Evolutionary conservation across 2,888 invertebrate species (phyloP), one percentile per base, ranked within the genome.

Genomic region (Neoaliturus tenellus): DNA sequence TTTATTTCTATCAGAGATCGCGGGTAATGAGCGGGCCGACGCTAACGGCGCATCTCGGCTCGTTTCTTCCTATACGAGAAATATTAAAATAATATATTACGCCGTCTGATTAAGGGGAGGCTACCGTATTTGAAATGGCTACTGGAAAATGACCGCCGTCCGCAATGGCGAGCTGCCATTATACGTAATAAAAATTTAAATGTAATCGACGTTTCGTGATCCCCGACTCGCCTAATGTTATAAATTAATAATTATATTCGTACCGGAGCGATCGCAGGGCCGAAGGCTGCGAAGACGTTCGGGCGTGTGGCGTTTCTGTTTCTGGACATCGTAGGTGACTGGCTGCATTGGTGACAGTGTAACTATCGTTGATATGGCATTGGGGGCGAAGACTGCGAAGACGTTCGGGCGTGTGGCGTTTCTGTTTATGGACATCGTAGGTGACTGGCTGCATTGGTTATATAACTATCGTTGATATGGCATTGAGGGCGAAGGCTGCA

Each of bases 131-230:
- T 83, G 83, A 83, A 81, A 83, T 83, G 83, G 83, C 83, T 83
- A 83, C 83, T 81, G 83, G 58, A 83, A 83, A 83, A 83, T 73
- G 71, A 83, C 71, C 83, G 71, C 73, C 73, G 48, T 82, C 69
- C 73, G 82, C 71, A 73, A 73, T 69, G 82, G 33, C 28, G 82
- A 55, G 55, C 84, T 78, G 44, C 82, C 67, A 84, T 84, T 84
- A 84, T 82, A 81, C 80, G 82, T 84, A 84, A 84, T 84, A 84
- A 84, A 84, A 82, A 84, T 84, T 84, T 84, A 84, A 84, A 84
- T 84, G 51, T 84, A 84, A 84, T 84, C 84, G 84, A 33, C 55
- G 69, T 82, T 84, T 84, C 84, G 84, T 84, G 84, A 82, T 48
- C 62, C 73, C 82, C 31, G 25, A 55, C 55, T 55, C 48, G 25